phyloP scores from a whole-genome alignment of 2,888 invertebrate genomes.

The Pollenia angustigena region DNA sequence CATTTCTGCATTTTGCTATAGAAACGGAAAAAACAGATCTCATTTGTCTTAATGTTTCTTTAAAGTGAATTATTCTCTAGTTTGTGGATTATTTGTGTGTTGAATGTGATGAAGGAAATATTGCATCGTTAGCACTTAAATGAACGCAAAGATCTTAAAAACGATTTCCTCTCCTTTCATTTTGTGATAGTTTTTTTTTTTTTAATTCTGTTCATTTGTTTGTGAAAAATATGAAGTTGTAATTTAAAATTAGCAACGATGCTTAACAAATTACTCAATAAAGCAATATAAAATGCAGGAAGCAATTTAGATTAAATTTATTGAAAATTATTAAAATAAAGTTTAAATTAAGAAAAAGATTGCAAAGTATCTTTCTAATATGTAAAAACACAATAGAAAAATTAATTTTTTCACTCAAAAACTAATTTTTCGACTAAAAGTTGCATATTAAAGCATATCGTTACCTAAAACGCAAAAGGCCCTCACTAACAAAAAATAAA shows the following conservation, averaged over 20 bases:
- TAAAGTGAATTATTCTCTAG: background rate
- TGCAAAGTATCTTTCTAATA: too few relatives aligned
- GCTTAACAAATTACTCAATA: conserved; percentile 65
- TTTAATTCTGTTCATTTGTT: background rate
- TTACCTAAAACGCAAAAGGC: too few relatives aligned
- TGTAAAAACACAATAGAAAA: too few relatives aligned
- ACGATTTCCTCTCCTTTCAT: conserved; percentile 49
- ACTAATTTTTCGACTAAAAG: too few relatives aligned
- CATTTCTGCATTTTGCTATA: conserved; percentile 29
- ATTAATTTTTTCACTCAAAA: too few relatives aligned
- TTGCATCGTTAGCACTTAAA: conserved; percentile 71
- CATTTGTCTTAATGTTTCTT: conserved; percentile 31
- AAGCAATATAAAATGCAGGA: conserved; percentile 47
- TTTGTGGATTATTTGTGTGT: background rate
- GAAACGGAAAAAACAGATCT: conserved; percentile 37
- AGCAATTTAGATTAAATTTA: conserved; percentile 55
- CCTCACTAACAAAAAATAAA: too few relatives aligned
- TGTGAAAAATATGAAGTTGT: background rate
- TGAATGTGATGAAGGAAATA: conserved; percentile 68
- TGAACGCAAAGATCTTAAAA: conserved; percentile 69
- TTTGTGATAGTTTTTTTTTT: background rate
- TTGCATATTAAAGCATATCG: too few relatives aligned
- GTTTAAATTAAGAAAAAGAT: too few relatives aligned
- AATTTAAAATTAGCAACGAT: conserved; percentile 66
- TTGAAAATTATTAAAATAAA: conserved; percentile 6